Base-by-base conservation (phyloP, 2,888 invertebrate genomes). In the Drosophila quinaria region DNA sequence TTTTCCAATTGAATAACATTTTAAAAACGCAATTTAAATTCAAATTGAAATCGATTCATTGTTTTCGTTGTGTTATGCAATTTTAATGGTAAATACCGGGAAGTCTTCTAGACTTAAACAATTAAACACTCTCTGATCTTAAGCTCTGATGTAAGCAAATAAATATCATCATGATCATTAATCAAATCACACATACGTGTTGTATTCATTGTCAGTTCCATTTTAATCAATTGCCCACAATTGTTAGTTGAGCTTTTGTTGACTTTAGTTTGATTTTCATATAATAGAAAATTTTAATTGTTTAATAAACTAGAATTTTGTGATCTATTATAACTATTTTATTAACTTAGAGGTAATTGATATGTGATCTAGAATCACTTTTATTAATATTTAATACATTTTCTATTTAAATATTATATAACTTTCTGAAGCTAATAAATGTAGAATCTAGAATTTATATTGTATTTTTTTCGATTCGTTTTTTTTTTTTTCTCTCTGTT, bases 101-200 rank as follows among this genome's bases (percentile, higher is more conserved):
- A 76, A 76, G 65, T 73, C 49, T 29, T 56, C 44, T 46, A 55
- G 22, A 41, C 33, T n/a, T 11, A 29, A 47, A 17, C 49, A 72
- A 72, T 76, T 63, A 49, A 46, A 22, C 22, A 22, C 33, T 29
- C 37, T 29, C 22, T 39, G 46, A 46, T 47, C 65, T 69, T 49
- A 17, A 37, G 13, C 15, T 58, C 47, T 58, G 46, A 49, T 73
- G 70, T 77, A 73, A 77, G 35, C 46, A 63, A 42, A 19, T 19
- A 4, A 50, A 29, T 9, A 56, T 33, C 15, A 77, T 71, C 15
- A 77, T 71, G 51, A 71, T 61, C 63, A 77, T 77, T 77, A 77
- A 77, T 73, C 73, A 73, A 46, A 56, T 35, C 29, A n/a, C 8
- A 25, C 5, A 29, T 39, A 58, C 50, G 31, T 62, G 61, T 35